A percentile compares a stretch with the other conserved stretches of the same genome.
These are phyloP conservation scores for Urophycis tenuis DNA, from an alignment of 2,797 vertebrate genomes.

Conservation along the genomic window DNA sequence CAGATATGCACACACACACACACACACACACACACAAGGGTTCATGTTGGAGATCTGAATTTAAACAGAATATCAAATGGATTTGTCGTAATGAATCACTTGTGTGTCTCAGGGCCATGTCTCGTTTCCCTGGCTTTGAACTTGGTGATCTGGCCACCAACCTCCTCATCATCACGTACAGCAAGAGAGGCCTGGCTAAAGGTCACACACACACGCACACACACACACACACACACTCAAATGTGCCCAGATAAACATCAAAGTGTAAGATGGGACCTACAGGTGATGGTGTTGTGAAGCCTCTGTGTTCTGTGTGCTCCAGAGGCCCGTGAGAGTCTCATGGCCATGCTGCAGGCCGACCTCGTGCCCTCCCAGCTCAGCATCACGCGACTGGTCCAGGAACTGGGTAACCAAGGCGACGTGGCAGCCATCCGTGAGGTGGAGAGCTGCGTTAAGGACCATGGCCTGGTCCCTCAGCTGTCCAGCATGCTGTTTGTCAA, in stretches of 20 bases:
- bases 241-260: neutral
- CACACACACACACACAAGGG: neutral
- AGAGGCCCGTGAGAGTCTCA: slow-evolving; percentile 75
- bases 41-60: too few relatives aligned
- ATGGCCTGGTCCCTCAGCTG: slow-evolving; percentile 50
- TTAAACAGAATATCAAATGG: neutral
- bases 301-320: slow-evolving; percentile 15
- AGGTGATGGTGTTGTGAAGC: too few relatives aligned
- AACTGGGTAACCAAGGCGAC: slow-evolving; percentile 69
- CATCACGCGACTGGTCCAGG: slow-evolving; percentile 68
- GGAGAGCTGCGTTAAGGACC: slow-evolving; percentile 55
- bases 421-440: slow-evolving; percentile 67
- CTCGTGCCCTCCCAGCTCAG: slow-evolving; percentile 61
- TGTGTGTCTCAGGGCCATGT: slow-evolving; percentile 37
- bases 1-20: neutral
- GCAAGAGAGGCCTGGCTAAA: slow-evolving; percentile 38
- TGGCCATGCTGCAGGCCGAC: slow-evolving; percentile 60
- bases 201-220: slow-evolving; percentile 28
- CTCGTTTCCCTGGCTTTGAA: slow-evolving; percentile 29
- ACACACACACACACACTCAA: neutral
- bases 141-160: slow-evolving; percentile 32
- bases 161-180: slow-evolving; percentile 48
- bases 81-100: neutral
- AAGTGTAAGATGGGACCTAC: neutral
- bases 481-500: slow-evolving; percentile 77